Evolutionary conservation across 2,888 invertebrate genomes (phyloP).

Genomic region (Anthophora plumipes): DNA sequence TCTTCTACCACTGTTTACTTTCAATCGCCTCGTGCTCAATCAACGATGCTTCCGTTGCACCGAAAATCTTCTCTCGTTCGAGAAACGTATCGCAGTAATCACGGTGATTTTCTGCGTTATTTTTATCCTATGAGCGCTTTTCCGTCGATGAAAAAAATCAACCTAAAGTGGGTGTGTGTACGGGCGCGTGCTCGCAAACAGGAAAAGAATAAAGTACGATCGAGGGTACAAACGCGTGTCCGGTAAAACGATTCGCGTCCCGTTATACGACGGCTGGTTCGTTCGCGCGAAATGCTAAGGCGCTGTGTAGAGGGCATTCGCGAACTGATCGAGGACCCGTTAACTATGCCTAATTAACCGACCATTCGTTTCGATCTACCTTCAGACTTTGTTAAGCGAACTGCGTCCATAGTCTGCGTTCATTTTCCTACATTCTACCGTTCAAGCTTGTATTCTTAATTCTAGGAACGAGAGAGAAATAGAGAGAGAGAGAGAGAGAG

Average conservation of each 20-base stretch:
- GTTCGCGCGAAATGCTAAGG: slow-evolving; percentile 61
- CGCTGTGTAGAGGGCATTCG: slow-evolving; percentile 54
- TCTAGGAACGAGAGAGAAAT: too few species aligned
- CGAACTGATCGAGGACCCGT: slow-evolving; percentile 62
- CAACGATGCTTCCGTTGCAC: too few species aligned
- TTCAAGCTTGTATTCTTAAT: too few species aligned
- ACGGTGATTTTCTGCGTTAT: too few species aligned
- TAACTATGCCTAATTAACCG: slow-evolving; percentile 68
- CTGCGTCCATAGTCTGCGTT: neutral
- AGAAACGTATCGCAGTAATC: too few species aligned
- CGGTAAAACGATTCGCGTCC: slow-evolving; percentile 61
- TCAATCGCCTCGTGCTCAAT: too few species aligned
- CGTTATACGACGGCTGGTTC: slow-evolving; percentile 66
- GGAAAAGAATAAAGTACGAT: slow-evolving; percentile 33
- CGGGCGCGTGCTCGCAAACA: neutral
- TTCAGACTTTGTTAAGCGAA: neutral
- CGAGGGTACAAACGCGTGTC: slow-evolving; percentile 51
- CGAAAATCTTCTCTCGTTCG: too few species aligned
- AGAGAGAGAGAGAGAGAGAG: too few species aligned
- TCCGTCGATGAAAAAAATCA: too few species aligned
- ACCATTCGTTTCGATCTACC: slow-evolving; percentile 38
- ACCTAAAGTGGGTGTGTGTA: too few species aligned
- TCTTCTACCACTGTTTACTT: slow-evolving; percentile 52
- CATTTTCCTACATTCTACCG: too few species aligned
- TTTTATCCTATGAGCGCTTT: too few species aligned